These are phyloP conservation scores for Agrypnus murinus DNA, from an alignment of 2,888 invertebrate genomes.

Conservation along the genomic window DNA sequence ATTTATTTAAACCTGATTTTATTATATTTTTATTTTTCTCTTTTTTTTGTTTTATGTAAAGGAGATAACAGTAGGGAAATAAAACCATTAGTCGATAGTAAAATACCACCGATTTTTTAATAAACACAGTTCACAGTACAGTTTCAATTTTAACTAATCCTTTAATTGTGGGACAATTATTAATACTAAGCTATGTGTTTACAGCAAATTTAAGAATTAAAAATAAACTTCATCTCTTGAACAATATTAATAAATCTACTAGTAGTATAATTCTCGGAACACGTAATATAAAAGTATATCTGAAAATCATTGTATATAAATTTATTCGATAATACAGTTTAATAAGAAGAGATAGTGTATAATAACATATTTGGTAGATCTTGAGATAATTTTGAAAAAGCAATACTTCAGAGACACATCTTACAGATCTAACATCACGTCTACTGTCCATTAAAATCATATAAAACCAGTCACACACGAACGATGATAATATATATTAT, in stretches of 20 bases:
- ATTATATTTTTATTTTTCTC: too few relatives aligned
- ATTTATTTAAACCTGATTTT: too few relatives aligned
- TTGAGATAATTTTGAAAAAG: constrained; percentile 57
- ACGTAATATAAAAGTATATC: constrained; percentile 54
- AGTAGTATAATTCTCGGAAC: constrained; percentile 41
- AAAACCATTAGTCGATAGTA: constrained; percentile 57
- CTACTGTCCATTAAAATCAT: constrained; percentile 61
- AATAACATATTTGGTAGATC: constrained; percentile 53
- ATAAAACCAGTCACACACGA: constrained; percentile 61
- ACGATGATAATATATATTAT: constrained; percentile 54
- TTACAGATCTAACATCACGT: constrained; percentile 65
- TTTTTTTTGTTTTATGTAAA: too few relatives aligned
- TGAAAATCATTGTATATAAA: constrained; percentile 52
- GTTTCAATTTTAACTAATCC: constrained; percentile 54
- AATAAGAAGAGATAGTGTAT: constrained; percentile 55
- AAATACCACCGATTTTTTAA: constrained; percentile 65
- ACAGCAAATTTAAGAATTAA: constrained; percentile 61
- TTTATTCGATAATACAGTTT: constrained; percentile 55
- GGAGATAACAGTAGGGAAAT: not conserved
- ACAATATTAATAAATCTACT: constrained; percentile 58
- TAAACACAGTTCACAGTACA: constrained; percentile 63
- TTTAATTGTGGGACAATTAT: constrained; percentile 61
- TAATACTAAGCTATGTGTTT: constrained; percentile 67
- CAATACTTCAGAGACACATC: constrained; percentile 61
- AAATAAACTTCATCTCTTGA: constrained; percentile 50